Evolutionary conservation across 2,113 vertebrate species (phyloP).

Genomic region (Camelus bactrianus): DNA sequence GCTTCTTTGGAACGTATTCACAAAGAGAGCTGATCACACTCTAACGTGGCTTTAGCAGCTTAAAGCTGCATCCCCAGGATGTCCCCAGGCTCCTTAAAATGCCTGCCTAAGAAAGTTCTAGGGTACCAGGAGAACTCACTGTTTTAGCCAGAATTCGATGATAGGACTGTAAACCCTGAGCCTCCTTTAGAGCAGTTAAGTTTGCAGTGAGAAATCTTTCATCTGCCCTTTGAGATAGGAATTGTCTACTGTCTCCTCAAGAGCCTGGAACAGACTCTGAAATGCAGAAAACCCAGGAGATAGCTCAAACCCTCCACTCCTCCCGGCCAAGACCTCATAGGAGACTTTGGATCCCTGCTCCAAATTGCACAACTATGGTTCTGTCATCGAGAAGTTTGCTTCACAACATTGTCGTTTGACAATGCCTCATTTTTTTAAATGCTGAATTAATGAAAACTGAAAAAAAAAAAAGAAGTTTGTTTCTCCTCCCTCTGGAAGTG

Average conservation of each 20-base stretch:
- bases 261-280: not conserved
- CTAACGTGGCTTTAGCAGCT: not conserved
- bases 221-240: not conserved
- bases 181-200: not conserved
- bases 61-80: not conserved
- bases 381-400: not conserved
- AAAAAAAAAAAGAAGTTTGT: not conserved
- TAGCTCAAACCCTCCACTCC: not conserved
- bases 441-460: too few relatives aligned
- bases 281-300: not conserved
- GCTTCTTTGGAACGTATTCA: too few relatives aligned
- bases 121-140: not conserved
- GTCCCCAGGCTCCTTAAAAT: not conserved
- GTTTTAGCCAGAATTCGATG: not conserved
- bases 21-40: not conserved
- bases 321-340: too few relatives aligned
- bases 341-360: not conserved
- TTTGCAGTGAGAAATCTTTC: not conserved
- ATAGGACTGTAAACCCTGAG: not conserved
- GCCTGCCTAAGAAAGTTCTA: not conserved
- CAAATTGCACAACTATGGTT: not conserved
- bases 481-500: too few relatives aligned
- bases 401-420: too few relatives aligned
- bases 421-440: too few relatives aligned
- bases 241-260: not conserved